Evolutionary conservation across 2,888 invertebrate species (phyloP).

Genomic region (Apodemia mormo): DNA sequence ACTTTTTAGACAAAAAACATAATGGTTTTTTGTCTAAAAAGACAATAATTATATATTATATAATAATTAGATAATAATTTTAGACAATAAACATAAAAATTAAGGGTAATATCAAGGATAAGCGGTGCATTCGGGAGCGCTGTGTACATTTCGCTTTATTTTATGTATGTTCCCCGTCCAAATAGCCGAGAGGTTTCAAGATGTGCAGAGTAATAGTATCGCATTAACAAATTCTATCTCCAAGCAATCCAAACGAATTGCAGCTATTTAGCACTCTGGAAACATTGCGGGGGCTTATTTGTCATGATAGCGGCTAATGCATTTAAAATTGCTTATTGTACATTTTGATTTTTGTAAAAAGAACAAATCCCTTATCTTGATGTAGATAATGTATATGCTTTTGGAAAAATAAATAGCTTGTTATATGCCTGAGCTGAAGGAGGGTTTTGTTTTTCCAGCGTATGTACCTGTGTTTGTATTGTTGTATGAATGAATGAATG

Average conservation of each 20-base stretch:
- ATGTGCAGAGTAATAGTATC: conserved; percentile 38
- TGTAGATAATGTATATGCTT: background rate
- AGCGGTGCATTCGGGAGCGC: conserved; percentile 1
- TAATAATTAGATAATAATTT: too few relatives aligned
- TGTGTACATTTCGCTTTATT: conserved; percentile 13
- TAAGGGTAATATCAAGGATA: background rate
- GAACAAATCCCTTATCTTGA: background rate
- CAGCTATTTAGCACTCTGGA: conserved; percentile 39
- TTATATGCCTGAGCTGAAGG: too few relatives aligned
- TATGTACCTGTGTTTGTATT: too few relatives aligned
- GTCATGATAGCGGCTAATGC: conserved; percentile 37
- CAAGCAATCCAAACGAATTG: conserved; percentile 40
- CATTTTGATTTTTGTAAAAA: background rate
- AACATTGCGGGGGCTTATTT: conserved; percentile 35
- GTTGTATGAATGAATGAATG: too few relatives aligned
- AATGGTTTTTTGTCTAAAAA: too few relatives aligned
- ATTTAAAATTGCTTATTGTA: conserved; percentile 35
- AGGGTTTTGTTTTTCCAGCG: too few relatives aligned
- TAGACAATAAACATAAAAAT: conserved; percentile 2
- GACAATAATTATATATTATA: too few relatives aligned
- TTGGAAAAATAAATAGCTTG: background rate
- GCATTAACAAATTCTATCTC: conserved; percentile 41
- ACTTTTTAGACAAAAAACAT: too few relatives aligned
- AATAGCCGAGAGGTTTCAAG: conserved; percentile 24
- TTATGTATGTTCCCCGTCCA: conserved; percentile 10